phyloP scores from a whole-genome alignment of 2,888 invertebrate genomes.

The Clivina fossor region DNA sequence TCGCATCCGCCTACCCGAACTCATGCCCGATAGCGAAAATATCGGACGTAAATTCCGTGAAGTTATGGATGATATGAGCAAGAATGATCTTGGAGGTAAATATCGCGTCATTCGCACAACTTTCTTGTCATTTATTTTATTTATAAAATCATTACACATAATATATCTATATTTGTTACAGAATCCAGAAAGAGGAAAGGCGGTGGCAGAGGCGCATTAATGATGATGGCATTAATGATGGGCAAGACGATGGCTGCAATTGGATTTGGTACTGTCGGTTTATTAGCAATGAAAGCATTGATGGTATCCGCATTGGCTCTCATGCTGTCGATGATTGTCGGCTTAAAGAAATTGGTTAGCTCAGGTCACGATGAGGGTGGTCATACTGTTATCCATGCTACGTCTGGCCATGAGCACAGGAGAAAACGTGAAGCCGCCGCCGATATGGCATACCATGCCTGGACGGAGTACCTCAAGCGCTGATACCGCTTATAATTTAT shows the following conservation, averaged over 20 bases:
- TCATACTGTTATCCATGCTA: constrained; percentile 58
- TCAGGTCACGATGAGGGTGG: constrained; percentile 55
- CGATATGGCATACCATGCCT: constrained; percentile 52
- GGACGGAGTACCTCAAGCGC: constrained; percentile 51
- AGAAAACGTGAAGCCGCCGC: constrained; percentile 52
- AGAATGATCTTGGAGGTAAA: constrained; percentile 57
- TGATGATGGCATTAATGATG: constrained; percentile 71
- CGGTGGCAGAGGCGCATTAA: constrained; percentile 56
- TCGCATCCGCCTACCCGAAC: constrained; percentile 68
- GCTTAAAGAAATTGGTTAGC: constrained; percentile 69
- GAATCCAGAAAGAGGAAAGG: constrained; percentile 13
- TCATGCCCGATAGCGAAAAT: constrained; percentile 67
- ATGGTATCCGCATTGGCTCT: constrained; percentile 69
- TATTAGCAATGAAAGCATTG: constrained; percentile 71
- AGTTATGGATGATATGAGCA: constrained; percentile 55
- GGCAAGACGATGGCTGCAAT: constrained; percentile 76
- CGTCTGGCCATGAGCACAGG: constrained; percentile 56
- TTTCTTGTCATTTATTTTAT: not conserved
- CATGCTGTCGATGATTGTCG: constrained; percentile 73
- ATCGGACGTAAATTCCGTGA: constrained; percentile 57
- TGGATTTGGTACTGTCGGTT: constrained; percentile 73
- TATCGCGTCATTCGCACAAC: not conserved
- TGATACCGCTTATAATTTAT: constrained; percentile 12
- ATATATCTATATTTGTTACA: not conserved
- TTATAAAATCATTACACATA: no score